These are phyloP conservation scores for Catotricha subobsoleta DNA, from an alignment of 2,888 invertebrate genomes.

Conservation along the genomic window DNA sequence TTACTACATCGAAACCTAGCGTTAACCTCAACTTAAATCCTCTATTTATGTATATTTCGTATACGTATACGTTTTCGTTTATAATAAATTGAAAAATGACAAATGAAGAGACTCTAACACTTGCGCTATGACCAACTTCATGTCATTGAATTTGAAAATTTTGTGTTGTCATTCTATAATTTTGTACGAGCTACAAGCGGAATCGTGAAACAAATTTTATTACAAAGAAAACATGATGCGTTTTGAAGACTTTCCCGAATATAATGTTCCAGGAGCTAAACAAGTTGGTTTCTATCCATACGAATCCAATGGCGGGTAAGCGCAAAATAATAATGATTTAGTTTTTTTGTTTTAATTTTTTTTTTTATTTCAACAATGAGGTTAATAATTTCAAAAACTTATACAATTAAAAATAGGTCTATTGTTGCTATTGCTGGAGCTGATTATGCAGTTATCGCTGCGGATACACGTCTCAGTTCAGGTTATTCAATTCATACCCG, in stretches of 20 bases:
- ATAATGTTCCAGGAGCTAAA: constrained; percentile 27
- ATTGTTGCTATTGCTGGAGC: constrained; percentile 91
- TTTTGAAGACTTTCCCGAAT: constrained; percentile 21
- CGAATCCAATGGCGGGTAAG: constrained; percentile 62
- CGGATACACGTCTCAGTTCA: constrained; percentile 82
- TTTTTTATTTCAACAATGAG: background rate
- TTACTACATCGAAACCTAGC: too few species aligned
- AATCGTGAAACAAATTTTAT: background rate
- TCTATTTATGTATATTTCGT: too few species aligned
- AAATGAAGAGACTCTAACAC: too few species aligned
- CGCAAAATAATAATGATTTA: background rate
- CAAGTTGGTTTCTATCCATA: constrained; percentile 45
- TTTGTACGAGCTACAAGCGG: background rate
- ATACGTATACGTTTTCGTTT: too few species aligned
- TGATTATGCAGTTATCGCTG: constrained; percentile 86
- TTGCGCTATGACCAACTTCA: background rate
- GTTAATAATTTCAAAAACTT: background rate
- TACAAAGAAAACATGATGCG: background rate
- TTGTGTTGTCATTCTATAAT: constrained; percentile 3
- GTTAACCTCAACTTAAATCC: too few species aligned
- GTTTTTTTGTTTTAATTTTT: constrained; percentile 3
- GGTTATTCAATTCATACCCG: constrained; percentile 83
- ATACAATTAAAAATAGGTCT: constrained; percentile 42
- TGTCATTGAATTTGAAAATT: background rate
- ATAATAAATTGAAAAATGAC: too few species aligned